phyloP scores from a whole-genome alignment of 2,113 vertebrate species.

The Laterallus jamaicensis region DNA sequence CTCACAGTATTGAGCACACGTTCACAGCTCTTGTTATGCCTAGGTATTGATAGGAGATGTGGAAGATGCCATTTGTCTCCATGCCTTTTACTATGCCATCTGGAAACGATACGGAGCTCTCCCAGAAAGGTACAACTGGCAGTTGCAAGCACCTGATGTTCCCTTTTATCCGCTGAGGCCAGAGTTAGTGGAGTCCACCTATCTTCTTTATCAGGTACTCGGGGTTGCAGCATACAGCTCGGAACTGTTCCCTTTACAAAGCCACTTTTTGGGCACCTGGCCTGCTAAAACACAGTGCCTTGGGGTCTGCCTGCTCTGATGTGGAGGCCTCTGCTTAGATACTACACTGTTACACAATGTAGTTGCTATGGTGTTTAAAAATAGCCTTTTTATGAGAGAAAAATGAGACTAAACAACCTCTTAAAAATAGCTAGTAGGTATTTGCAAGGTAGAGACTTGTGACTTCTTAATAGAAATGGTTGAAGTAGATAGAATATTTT shows the following conservation, averaged over 20 bases:
- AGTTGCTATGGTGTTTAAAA: not conserved
- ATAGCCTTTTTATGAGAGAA: not conserved
- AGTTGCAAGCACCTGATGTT: conserved; percentile 93
- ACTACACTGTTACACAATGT: not conserved
- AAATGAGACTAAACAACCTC: not conserved
- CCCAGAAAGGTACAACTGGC: conserved; percentile 98
- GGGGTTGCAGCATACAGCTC: not conserved
- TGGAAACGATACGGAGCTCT: conserved; percentile 97
- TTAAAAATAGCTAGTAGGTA: not conserved
- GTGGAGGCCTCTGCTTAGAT: not conserved
- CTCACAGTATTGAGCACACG: not conserved
- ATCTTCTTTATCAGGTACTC: conserved; percentile 94
- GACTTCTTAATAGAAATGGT: not conserved
- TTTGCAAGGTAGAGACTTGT: not conserved
- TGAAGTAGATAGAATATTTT: not conserved
- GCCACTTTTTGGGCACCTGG: not conserved
- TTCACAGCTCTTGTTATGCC: not conserved
- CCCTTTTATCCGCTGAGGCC: conserved; percentile 95
- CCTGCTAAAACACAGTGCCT: not conserved
- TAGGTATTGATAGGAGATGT: conserved; percentile 95
- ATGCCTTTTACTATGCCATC: conserved; percentile 98
- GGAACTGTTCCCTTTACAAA: too few species aligned
- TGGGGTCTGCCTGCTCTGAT: not conserved
- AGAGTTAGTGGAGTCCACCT: conserved; percentile 95
- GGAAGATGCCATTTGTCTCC: conserved; percentile 97